Evolutionary conservation across 2,797 vertebrate species (phyloP).

Genomic region (Leptatherina wallacei): DNA sequence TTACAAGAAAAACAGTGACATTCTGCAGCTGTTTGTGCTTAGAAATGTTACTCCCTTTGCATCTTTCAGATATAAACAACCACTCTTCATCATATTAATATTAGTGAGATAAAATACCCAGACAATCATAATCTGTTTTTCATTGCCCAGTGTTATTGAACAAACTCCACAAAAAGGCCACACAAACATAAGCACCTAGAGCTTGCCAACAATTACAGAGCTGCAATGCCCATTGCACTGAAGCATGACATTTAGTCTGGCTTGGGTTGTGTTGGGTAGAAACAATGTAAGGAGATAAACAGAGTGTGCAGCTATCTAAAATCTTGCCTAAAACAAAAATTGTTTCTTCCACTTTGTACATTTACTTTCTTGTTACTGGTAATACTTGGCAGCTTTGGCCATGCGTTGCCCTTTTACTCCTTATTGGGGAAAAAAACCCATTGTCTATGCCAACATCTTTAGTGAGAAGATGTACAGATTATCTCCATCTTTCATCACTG

Average conservation of each 20-base stretch:
- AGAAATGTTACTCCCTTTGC: conserved; percentile 7
- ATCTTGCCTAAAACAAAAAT: conserved; percentile 20
- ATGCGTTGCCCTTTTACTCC: background rate
- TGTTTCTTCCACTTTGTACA: conserved; percentile 15
- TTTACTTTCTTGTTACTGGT: conserved; percentile 2
- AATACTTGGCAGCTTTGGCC: background rate
- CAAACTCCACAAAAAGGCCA: conserved; percentile 24
- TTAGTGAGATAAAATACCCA: conserved; percentile 12
- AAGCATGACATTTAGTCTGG: conserved; percentile 60
- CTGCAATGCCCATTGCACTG: conserved; percentile 40
- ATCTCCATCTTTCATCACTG: background rate
- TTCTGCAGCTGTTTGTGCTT: conserved; percentile 65
- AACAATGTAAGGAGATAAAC: conserved; percentile 47
- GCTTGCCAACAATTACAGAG: conserved; percentile 40
- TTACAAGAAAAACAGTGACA: conserved; percentile 70
- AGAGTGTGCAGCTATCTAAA: conserved; percentile 21
- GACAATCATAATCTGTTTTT: conserved; percentile 4
- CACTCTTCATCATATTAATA: conserved; percentile 19
- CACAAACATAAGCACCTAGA: conserved; percentile 34
- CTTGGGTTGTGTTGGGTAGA: conserved; percentile 40
- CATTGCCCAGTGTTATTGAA: background rate
- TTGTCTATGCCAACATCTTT: background rate
- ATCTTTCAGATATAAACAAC: conserved; percentile 15
- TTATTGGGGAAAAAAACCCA: background rate
- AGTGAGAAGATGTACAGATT: background rate